Base-by-base conservation (phyloP, 53 echinoderm and acorn worm species). In the Henricia sp. region DNA sequence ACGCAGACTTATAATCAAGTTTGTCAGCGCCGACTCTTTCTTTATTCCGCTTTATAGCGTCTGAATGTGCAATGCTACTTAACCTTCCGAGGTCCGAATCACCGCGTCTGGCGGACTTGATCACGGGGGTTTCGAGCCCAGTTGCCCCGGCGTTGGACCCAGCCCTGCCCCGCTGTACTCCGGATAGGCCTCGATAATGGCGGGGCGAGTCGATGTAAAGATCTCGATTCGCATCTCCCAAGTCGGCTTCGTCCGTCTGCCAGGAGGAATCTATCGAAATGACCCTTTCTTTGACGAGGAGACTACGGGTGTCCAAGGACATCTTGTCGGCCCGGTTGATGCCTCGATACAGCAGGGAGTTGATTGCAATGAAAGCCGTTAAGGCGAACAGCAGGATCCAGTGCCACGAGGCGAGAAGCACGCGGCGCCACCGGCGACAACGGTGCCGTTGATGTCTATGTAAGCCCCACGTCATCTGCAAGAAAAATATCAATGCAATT, bases 301-400 rank as follows among this genome's bases (percentile, higher is more conserved):
- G 64, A 46, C 80, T 80, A 10, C 64, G 80, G 80, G 80, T 62
- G 48, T 64, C 80, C 46, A 80, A 25, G 46, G 80, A 64, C 64
- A 62, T 41, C 13, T 50, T 50, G 10, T 59, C 77, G 44, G 80
- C 80, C 62, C 64, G 74, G 55, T 73, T 74, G 48, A 85, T 43
- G 25, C 86, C 74, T 40, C 74, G 71, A 52, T 85, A 85, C 42
- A 86, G 86, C 26, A 76, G 39, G 35, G 86, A 75, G 46, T 85
- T 86, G 54, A 74, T 26, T 21, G 86, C 67, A 32, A 85, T 65
- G 55, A 85, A 62, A 6, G 66, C 63, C 24, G 66, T 33, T 43
- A 80, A 64, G 1, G 64, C 21, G 33, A 63, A 21, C 50, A 80
- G 50, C 9, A 62, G 64, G 6, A 46, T 10, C 48, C 50, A 80